phyloP scores from a whole-genome alignment of 2,888 invertebrate species.

The Patella ulyssiponensis region DNA sequence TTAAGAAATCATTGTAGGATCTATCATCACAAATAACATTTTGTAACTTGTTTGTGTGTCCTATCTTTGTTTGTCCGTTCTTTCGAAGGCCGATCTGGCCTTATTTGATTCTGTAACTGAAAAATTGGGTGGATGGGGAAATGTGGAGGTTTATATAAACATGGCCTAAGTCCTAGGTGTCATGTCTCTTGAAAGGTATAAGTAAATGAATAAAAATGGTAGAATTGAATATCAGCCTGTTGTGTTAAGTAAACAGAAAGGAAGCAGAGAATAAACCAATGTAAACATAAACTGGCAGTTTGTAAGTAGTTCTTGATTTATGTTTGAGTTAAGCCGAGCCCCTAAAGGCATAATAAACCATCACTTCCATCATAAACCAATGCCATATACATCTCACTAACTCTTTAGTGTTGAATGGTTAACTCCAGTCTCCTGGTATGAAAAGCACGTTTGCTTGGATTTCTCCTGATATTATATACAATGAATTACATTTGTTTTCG shows the following conservation, averaged over 20 bases:
- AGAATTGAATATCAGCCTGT: background rate
- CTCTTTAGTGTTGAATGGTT: constrained; percentile 7
- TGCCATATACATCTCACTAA: background rate
- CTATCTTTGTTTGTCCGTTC: too few relatives aligned
- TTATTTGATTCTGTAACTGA: too few relatives aligned
- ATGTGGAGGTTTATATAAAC: too few relatives aligned
- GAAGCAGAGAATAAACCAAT: background rate
- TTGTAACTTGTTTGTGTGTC: too few relatives aligned
- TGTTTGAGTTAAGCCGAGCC: background rate
- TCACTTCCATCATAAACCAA: background rate
- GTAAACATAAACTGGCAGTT: background rate
- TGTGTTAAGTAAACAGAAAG: background rate
- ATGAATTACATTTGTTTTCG: too few relatives aligned
- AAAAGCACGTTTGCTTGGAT: background rate
- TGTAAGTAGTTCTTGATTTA: constrained; percentile 4
- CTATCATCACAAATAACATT: too few relatives aligned
- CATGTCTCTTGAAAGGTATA: too few relatives aligned
- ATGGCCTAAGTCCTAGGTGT: too few relatives aligned
- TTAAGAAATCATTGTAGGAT: too few relatives aligned
- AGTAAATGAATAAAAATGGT: too few relatives aligned
- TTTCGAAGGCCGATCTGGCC: too few relatives aligned
- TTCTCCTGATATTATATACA: background rate
- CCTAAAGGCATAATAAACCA: constrained; percentile 12
- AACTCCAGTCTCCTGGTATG: background rate
- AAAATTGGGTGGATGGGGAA: too few relatives aligned